phyloP scores from a whole-genome alignment of 2,113 vertebrate species.

The Micromys minutus region DNA sequence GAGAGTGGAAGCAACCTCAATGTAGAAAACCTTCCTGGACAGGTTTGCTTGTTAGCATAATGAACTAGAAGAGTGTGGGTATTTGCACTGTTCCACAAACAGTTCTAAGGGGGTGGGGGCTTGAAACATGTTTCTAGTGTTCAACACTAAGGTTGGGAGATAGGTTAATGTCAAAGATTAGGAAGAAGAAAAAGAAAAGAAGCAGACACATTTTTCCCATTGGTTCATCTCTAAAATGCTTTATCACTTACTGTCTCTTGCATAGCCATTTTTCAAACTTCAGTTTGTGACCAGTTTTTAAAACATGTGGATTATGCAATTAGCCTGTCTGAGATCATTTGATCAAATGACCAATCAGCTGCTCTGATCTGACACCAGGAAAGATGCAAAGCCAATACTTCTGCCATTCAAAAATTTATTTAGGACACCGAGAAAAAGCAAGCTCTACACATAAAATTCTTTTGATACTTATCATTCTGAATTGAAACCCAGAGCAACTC shows the following conservation, averaged over 20 bases:
- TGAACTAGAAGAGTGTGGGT: neutral
- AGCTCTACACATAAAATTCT: neutral
- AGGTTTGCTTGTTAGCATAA: neutral
- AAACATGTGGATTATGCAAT: neutral
- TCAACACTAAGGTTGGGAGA: rapidly evolving
- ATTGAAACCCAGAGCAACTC: neutral
- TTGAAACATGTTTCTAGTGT: neutral
- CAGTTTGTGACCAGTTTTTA: neutral
- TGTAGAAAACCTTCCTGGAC: neutral
- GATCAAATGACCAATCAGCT: neutral
- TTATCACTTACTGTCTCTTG: neutral
- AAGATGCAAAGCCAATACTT: neutral
- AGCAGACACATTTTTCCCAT: neutral
- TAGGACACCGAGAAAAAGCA: neutral
- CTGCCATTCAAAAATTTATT: neutral
- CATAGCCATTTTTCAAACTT: neutral
- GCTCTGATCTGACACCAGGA: neutral
- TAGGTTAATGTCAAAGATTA: neutral
- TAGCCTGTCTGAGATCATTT: neutral
- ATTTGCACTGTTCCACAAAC: neutral
- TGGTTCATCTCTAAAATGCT: neutral
- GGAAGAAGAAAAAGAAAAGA: neutral
- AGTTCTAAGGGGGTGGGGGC: neutral
- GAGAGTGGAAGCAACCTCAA: neutral
- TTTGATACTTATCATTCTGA: neutral